These are phyloP conservation scores for Telmatherina bonti DNA, from an alignment of 2,797 vertebrate species.

Conservation along the genomic window DNA sequence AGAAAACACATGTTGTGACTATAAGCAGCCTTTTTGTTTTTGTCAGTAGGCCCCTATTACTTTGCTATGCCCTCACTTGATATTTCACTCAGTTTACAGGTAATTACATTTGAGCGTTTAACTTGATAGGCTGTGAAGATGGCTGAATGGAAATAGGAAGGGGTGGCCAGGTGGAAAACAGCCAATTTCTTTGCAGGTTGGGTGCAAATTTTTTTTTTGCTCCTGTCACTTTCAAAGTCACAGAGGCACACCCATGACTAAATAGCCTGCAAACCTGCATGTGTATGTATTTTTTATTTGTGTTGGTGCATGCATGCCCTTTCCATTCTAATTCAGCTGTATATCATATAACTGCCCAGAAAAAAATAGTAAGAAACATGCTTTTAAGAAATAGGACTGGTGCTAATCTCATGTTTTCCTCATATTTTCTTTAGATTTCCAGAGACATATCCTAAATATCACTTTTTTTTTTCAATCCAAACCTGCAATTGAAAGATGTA, in stretches of 20 bases:
- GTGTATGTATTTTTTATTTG: neutral
- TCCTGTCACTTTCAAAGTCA: constrained; percentile 63
- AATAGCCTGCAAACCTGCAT: constrained; percentile 27
- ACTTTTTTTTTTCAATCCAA: neutral
- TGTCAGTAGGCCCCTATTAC: constrained; percentile 29
- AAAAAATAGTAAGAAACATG: neutral
- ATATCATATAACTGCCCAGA: neutral
- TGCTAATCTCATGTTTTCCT: too few relatives aligned
- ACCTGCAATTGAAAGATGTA: neutral
- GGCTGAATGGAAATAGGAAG: constrained; percentile 66
- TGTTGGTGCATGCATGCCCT: neutral
- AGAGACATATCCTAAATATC: neutral
- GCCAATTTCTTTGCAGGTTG: constrained; percentile 53
- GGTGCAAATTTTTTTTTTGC: constrained; percentile 27
- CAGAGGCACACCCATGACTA: constrained; percentile 46
- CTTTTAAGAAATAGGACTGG: neutral
- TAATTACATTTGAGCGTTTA: constrained; percentile 76
- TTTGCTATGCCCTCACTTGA: constrained; percentile 49
- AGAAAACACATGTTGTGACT: constrained; percentile 75
- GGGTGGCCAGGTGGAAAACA: constrained; percentile 68
- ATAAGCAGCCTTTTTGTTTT: constrained; percentile 34
- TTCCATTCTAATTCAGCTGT: neutral
- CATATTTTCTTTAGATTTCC: neutral
- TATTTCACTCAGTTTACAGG: constrained; percentile 63
- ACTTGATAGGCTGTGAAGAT: constrained; percentile 74